phyloP scores from a whole-genome alignment of 1,140 invertebrate species.

The Hyles euphorbiae region DNA sequence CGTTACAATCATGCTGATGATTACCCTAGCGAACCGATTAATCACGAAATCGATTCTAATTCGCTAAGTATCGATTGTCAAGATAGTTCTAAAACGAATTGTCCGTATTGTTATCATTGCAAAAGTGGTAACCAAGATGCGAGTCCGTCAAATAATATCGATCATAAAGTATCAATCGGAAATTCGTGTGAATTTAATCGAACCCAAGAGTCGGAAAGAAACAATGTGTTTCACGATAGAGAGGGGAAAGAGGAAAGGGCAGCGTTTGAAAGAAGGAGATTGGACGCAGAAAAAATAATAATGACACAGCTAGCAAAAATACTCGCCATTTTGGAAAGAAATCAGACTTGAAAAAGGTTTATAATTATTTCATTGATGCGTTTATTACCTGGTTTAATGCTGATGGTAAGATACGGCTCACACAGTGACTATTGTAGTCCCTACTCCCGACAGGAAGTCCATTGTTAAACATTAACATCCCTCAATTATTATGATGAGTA shows the following conservation, averaged over 20 bases:
- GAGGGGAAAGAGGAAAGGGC: conserved; percentile 13
- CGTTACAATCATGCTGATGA: not conserved
- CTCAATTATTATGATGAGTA: no score
- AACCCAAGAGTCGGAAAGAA: not conserved
- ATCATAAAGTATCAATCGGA: no score
- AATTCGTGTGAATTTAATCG: not conserved
- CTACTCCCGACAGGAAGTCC: no score
- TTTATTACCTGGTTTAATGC: no score
- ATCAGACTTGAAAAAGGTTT: conserved; percentile 30
- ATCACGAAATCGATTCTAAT: conserved; percentile 12
- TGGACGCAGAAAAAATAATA: conserved; percentile 35
- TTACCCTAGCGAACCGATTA: not conserved
- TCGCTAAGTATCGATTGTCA: conserved; percentile 4
- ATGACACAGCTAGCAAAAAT: conserved; percentile 42
- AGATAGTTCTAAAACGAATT: no score
- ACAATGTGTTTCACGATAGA: conserved; percentile 11
- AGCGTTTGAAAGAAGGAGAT: conserved; percentile 12
- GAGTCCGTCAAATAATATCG: no score
- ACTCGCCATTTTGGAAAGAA: conserved; percentile 46
- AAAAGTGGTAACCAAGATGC: no score
- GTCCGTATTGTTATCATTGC: no score
- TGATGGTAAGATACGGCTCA: not conserved
- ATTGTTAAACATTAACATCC: no score
- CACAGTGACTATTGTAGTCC: not conserved
- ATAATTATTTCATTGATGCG: not conserved